Evolutionary conservation across 2,888 invertebrate species (phyloP).

Genomic region (Drosophila gaucha): DNA sequence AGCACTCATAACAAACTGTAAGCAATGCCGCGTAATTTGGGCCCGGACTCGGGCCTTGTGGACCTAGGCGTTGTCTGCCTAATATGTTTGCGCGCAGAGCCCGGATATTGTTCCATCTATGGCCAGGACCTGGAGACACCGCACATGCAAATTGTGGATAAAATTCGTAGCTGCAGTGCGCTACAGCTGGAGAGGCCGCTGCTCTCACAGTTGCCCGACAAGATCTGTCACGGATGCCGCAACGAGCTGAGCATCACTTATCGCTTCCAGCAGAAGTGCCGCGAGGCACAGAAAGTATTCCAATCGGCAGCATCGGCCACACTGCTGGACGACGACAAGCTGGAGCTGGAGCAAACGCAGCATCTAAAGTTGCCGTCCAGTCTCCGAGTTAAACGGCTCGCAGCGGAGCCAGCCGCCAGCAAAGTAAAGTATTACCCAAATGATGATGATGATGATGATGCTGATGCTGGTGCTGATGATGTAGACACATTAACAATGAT

Average conservation of each 20-base stretch:
- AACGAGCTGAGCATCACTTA: conserved; percentile 81
- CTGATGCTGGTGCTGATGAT: conserved; percentile 2
- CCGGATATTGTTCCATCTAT: conserved; percentile 77
- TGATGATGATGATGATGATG: neutral
- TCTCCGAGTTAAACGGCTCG: conserved; percentile 69
- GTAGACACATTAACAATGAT: conserved; percentile 6
- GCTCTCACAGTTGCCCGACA: conserved; percentile 79
- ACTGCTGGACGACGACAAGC: conserved; percentile 42
- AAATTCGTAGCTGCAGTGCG: conserved; percentile 81
- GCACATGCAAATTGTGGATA: conserved; percentile 78
- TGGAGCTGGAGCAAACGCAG: conserved; percentile 56
- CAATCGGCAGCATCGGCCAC: conserved; percentile 51
- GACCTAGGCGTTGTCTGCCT: conserved; percentile 83
- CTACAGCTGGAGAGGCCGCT: conserved; percentile 69
- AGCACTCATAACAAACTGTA: conserved; percentile 37
- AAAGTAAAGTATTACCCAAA: conserved; percentile 34
- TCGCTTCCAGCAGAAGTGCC: conserved; percentile 82
- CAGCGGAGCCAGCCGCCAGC: conserved; percentile 24
- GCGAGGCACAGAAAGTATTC: conserved; percentile 81
- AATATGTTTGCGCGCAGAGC: conserved; percentile 80
- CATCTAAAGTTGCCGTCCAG: conserved; percentile 73
- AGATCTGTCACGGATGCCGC: conserved; percentile 81
- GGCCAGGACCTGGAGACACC: conserved; percentile 69
- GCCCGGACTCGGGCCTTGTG: conserved; percentile 50
- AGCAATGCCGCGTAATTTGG: conserved; percentile 53